Evolutionary conservation across 2,113 vertebrate genomes (phyloP), one percentile per base, ranked within the genome.

Genomic region (Neolamprologus kungweensis): DNA sequence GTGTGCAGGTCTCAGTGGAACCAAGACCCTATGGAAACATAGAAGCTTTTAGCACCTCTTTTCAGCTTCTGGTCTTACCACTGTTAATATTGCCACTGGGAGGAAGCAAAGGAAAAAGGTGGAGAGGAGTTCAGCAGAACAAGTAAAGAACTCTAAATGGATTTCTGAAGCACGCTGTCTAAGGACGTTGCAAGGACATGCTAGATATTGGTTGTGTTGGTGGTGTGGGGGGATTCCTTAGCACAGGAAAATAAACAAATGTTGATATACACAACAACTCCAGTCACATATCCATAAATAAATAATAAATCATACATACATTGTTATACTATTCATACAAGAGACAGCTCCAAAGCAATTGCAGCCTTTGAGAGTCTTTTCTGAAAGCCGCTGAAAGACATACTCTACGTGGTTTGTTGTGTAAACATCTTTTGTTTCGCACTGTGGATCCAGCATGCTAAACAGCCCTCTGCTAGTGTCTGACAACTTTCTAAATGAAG

Each of bases 401-500:
- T 26, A 83, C 57, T 68, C 65, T 82, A 82, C 5, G 14, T 28
- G 80, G 35, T 28, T 58, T 84, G 80, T 58, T 83, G 85, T 87
- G 81, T 92, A 93, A 93, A 92, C 78, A 73, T 78, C 73, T 83
- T 93, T 85, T 91, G 90, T 92, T 87, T 91, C 81, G 57, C 84
- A 37, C 87, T 53, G 84, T 82, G 88, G 55, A 85, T 88, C 85
- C 86, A 63, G 92, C 58, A 84, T 91, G 92, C 88, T 94, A 91
- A 95, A 91, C 86, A 91, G 88, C 80, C 87, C 84, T 87, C 79
- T 31, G 78, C 92, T 80, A 35, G 84, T 85, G 88, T 91, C 93
- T 93, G 94, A 94, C 93, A 95, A 94, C 93, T 93, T 93, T 95
- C 91, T 94, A 94, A 95, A 96, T 94, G 92, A 93, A 95, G 93